Evolutionary conservation across 2,888 invertebrate genomes (phyloP).

Genomic region (Agonopterix alstromeriana): DNA sequence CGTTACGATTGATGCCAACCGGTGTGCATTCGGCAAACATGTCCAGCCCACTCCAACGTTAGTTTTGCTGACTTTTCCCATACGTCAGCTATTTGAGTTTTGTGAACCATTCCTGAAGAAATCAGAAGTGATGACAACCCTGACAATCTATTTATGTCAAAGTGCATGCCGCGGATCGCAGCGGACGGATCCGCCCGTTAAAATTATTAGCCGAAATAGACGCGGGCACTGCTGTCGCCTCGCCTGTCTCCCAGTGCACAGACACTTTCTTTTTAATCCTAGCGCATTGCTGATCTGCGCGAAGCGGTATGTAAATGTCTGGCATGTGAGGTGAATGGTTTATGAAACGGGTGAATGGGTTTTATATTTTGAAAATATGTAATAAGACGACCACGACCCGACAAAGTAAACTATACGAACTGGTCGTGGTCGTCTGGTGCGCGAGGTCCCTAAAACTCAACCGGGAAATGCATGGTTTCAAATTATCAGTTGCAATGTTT

Average conservation of each 20-base stretch:
- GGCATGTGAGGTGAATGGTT: not conserved
- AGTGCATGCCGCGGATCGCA: slow-evolving; percentile 25
- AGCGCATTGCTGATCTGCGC: not conserved
- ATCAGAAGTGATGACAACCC: not conserved
- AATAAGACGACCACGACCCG: too few relatives aligned
- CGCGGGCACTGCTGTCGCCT: slow-evolving; percentile 19
- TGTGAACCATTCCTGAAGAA: too few relatives aligned
- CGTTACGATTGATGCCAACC: too few relatives aligned
- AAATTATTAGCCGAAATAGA: slow-evolving; percentile 32
- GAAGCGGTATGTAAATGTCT: not conserved
- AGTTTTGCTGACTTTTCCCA: too few relatives aligned
- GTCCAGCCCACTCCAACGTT: too few relatives aligned
- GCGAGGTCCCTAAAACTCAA: too few relatives aligned
- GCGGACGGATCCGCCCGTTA: slow-evolving; percentile 13
- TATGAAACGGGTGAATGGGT: not conserved
- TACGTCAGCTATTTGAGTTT: too few relatives aligned
- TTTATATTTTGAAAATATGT: not conserved
- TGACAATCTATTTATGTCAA: slow-evolving; percentile 32
- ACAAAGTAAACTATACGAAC: too few relatives aligned
- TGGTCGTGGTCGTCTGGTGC: too few relatives aligned
- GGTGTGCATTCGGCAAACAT: too few relatives aligned
- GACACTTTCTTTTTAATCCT: not conserved
- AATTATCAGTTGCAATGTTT: too few relatives aligned
- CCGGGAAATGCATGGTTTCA: too few relatives aligned
- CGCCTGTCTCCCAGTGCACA: not conserved